Evolutionary conservation across 2,888 invertebrate genomes (phyloP).

Genomic region (Epistrophella euchroma): DNA sequence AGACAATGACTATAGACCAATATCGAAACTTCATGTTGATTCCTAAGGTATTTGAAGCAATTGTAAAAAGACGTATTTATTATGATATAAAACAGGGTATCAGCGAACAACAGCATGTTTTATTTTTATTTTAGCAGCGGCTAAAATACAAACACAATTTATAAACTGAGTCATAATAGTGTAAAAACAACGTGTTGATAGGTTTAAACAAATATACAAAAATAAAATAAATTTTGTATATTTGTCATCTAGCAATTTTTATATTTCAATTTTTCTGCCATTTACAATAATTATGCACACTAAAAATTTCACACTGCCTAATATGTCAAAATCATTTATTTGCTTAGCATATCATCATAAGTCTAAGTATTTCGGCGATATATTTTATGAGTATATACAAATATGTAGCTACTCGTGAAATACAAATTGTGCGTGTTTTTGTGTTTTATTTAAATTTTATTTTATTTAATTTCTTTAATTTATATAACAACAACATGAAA

Average conservation of each 20-base stretch:
- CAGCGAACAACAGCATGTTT: too few species aligned
- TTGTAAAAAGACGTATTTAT: too few species aligned
- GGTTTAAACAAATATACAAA: not conserved
- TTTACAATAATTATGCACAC: not conserved
- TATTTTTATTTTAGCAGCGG: too few species aligned
- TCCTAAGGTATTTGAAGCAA: too few species aligned
- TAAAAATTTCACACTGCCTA: slow-evolving; percentile 2
- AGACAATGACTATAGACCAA: too few species aligned
- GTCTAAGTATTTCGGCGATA: not conserved
- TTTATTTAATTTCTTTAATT: not conserved
- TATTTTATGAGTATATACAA: too few species aligned
- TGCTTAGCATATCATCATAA: not conserved
- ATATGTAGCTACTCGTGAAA: too few species aligned
- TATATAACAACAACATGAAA: not conserved
- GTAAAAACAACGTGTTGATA: not conserved
- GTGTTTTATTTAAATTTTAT: not conserved
- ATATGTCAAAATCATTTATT: slow-evolving; percentile 1
- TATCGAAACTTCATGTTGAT: too few species aligned
- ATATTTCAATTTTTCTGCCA: not conserved
- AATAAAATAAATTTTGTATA: not conserved
- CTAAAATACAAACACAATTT: not conserved
- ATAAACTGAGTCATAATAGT: not conserved
- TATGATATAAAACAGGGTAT: too few species aligned
- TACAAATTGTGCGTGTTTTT: slow-evolving; percentile 3
- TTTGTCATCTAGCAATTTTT: not conserved